These are phyloP conservation scores for Megalops atlanticus DNA, from an alignment of 2,113 vertebrate species.

Conservation along the genomic window DNA sequence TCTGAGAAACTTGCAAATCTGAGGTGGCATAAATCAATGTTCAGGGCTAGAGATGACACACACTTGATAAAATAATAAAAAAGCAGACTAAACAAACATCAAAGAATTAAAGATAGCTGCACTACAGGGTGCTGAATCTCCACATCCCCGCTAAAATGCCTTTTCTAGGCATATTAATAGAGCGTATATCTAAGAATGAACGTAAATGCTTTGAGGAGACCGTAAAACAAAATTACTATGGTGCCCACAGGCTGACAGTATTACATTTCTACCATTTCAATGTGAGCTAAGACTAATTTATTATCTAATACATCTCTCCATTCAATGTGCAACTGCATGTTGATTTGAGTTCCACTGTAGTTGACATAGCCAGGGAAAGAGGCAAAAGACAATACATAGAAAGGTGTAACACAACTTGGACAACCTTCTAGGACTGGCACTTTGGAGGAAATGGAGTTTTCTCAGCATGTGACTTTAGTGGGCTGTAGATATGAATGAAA, in stretches of 20 bases:
- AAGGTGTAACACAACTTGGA: no score
- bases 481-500: not conserved
- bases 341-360: not conserved
- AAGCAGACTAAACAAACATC: not conserved
- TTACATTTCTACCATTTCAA: conserved; percentile 10
- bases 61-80: conserved; percentile 1
- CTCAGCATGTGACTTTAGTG: not conserved
- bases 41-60: not conserved
- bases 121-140: not conserved
- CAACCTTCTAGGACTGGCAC: not conserved
- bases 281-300: not conserved
- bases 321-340: conserved; percentile 17
- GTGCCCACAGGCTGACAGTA: not conserved
- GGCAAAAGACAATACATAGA: no score
- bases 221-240: conserved; percentile 2
- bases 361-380: not conserved
- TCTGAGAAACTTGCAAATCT: not conserved
- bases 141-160: not conserved
- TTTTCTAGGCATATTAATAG: not conserved
- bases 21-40: not conserved
- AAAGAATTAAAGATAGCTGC: not conserved
- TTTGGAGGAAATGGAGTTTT: not conserved
- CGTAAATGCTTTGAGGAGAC: not conserved
- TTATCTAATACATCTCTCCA: not conserved
- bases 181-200: conserved; percentile 13